Base-by-base conservation (phyloP, 2,888 invertebrate species). In the Aphrophora alni region DNA sequence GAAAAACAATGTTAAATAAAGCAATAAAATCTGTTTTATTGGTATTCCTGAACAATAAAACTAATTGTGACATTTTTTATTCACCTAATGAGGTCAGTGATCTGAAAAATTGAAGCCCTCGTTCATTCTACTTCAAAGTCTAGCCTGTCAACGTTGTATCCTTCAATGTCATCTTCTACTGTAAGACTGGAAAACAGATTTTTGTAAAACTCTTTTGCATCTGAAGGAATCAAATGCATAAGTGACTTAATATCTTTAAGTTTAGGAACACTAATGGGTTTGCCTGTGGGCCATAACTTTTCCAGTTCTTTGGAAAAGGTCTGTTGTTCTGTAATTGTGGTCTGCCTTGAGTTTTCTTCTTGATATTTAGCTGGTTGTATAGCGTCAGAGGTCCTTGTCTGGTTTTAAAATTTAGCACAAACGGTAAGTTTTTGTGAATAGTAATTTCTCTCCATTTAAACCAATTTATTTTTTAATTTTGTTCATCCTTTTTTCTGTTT, bases 401-500 rank as follows among this genome's bases (percentile, higher is more conserved):
- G 70, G 25, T 24, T 27, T 21, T 26, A 12, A n/a, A 70, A 70
- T 26, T 26, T 70, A 70, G 14, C 70, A 26, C 27, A 25, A 70
- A 26, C 3, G 2, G n/a, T 70, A 14, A 14, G 25, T 70, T 27
- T 70, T 70, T 70, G 25, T 17, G 25, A 25, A 70, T 14, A 70
- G 14, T 25, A 27, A 70, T 70, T 24, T 70, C 14, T 70, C 70
- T 25, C 25, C 25, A 26, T 21, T 70, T 70, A 14, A 70, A 70
- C 70, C 70, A n/a, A n/a, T n/a, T 26, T 44, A 38, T 82, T 77
- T 26, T 14, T 33, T 74, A 0, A 21, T 74, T 51, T 38, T 10
- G 10, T 0, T 17, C 26, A 26, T n/a, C n/a, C 26, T 26, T 33
- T 44, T 17, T 28, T 59, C 12, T 24, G 27, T 38, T 14, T 26